Base-by-base conservation (phyloP, 2,888 invertebrate species). In the Halocaridina rubra region DNA sequence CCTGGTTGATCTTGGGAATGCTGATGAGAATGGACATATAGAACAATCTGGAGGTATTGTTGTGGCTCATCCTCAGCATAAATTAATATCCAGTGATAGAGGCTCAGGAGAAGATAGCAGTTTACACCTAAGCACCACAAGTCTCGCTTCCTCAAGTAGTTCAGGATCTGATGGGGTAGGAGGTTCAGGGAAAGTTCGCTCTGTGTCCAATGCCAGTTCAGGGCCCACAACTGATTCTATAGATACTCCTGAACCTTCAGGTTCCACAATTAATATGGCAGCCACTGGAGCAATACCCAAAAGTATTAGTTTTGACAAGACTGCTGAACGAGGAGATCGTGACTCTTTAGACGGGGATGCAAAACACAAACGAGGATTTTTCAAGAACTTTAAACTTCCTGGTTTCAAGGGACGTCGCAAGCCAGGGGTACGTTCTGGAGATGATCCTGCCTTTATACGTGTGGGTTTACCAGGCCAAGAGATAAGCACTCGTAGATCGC, bases 291-390 rank as follows among this genome's bases (percentile, higher is more conserved):
- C 96, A 1, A 97, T 97, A 89, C 96, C 96, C 0, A 97, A 97
- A 91, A 97, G 96, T 90, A 97, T 97, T 89, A 96, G 96, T 90
- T 97, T 97, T 89, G 97, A 97, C 91, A 95, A 96, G 90, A 96
- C 96, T 0, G 96, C 96, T 0, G 96, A 96, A 90, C 94, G 96
- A 89, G 93, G 94, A 1, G 94, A 95, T 89, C 94, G 94, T 91
- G 91, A 86, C 32, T 16, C 75, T 8, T 39, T 77, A 13, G 76
- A 77, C 27, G 93, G 93, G 67, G 93, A 93, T 87, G 92, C 92
- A 80, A 93, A 92, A 89, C 91, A 92, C 85, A 93, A 93, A 84
- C 92, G 93, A 84, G 93, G 95, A 22, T 94, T 96, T 89, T 95
- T 96, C 89, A 94, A 94, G 53, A 95, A 94, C 89, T 92, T 96